Percentiles rank a stretch among this genome's conserved stretches.
Evolutionary conservation across 2,888 invertebrate species (phyloP).

Genomic region (Julus scandinavius): DNA sequence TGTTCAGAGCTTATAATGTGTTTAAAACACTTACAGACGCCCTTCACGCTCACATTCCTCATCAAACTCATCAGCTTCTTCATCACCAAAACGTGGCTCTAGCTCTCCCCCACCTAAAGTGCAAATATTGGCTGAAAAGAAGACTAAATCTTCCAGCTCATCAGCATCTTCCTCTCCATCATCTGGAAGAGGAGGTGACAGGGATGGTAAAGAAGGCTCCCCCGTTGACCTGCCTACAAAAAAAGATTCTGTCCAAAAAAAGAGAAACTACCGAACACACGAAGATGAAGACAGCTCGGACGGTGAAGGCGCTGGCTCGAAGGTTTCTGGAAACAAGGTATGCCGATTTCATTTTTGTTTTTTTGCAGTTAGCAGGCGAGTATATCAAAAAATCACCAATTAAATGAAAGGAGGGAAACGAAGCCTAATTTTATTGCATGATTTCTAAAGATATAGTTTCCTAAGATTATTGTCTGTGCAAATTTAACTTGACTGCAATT

Average conservation of each 20-base stretch:
- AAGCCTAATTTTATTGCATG: too few species aligned
- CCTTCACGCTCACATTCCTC: slow-evolving; percentile 39
- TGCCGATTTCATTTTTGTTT: neutral
- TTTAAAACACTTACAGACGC: neutral
- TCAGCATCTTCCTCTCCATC: slow-evolving; percentile 54
- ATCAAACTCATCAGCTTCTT: slow-evolving; percentile 36
- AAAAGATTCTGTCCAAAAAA: slow-evolving; percentile 84
- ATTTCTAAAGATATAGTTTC: too few species aligned
- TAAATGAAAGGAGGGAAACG: too few species aligned
- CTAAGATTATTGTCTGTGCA: too few species aligned
- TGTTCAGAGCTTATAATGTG: slow-evolving; percentile 56
- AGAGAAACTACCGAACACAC: slow-evolving; percentile 84
- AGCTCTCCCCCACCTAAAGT: slow-evolving; percentile 58
- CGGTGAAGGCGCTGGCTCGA: slow-evolving; percentile 52
- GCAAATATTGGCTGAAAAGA: slow-evolving; percentile 1
- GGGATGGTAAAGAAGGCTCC: slow-evolving; percentile 50
- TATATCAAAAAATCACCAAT: too few species aligned
- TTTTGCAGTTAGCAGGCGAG: neutral
- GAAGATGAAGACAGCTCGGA: slow-evolving; percentile 68
- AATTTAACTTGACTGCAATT: too few species aligned
- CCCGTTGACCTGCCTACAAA: slow-evolving; percentile 78
- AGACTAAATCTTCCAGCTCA: slow-evolving; percentile 10
- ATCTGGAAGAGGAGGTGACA: neutral
- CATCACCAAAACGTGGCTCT: slow-evolving; percentile 34
- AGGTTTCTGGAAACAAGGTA: slow-evolving; percentile 60